These are phyloP conservation scores for Drosophila anceps DNA, from an alignment of 2,888 invertebrate genomes.

Conservation along the genomic window DNA sequence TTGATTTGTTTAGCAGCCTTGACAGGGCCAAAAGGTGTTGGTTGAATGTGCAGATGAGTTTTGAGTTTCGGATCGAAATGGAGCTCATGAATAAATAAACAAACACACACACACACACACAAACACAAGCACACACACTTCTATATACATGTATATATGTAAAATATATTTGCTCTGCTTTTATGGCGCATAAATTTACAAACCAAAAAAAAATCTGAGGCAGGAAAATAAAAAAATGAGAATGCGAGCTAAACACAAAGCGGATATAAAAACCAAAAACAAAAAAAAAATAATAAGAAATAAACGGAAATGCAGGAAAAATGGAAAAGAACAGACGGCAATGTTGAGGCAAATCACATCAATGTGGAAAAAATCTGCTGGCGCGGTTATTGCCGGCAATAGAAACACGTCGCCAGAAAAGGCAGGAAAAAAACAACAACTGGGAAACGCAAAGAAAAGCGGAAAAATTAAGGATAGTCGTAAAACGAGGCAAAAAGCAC, in stretches of 20 bases:
- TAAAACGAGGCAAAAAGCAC: constrained; percentile 36
- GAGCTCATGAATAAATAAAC: constrained; percentile 70
- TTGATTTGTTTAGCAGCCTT: constrained; percentile 55
- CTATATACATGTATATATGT: constrained; percentile 4
- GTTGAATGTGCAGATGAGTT: constrained; percentile 14
- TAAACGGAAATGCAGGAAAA: constrained; percentile 41
- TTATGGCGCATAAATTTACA: constrained; percentile 77
- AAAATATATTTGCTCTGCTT: constrained; percentile 57
- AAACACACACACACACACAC: constrained; percentile 17
- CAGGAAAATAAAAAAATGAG: constrained; percentile 60
- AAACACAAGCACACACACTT: not conserved
- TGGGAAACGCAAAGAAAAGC: constrained; percentile 34
- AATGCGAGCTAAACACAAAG: constrained; percentile 56
- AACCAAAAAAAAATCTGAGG: constrained; percentile 57
- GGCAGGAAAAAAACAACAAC: constrained; percentile 15
- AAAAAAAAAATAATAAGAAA: not conserved
- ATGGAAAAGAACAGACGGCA: constrained; percentile 18
- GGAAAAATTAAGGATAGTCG: constrained; percentile 52
- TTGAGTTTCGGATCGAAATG: constrained; percentile 36
- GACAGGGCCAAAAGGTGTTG: constrained; percentile 4
- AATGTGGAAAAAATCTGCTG: constrained; percentile 75
- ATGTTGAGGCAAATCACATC: constrained; percentile 70
- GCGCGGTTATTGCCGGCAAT: constrained; percentile 56
- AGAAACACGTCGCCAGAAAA: constrained; percentile 63
- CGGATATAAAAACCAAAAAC: constrained; percentile 64